These are phyloP conservation scores for Campylomormyrus numenius DNA, from an alignment of 2,113 vertebrate species.

Conservation along the genomic window DNA sequence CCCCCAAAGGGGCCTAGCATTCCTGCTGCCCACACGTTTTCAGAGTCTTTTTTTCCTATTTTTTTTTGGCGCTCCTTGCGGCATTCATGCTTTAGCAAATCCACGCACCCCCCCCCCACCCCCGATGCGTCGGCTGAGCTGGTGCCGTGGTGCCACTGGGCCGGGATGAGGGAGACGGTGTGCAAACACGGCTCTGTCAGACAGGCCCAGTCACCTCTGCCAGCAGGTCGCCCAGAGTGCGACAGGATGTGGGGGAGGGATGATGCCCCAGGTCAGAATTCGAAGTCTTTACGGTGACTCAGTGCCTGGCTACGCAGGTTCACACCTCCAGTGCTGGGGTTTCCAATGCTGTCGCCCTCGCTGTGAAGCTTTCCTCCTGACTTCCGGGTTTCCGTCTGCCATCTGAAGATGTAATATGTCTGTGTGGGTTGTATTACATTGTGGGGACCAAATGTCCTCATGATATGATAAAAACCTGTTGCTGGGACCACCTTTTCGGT, in stretches of 20 bases:
- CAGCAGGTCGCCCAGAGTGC: not conserved
- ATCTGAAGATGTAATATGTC: not conserved
- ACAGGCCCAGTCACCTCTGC: not conserved
- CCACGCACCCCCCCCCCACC: slow-evolving; percentile 10
- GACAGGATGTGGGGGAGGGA: not conserved
- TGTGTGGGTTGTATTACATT: not conserved
- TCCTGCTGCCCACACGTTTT: slow-evolving; percentile 38
- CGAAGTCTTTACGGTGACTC: not conserved
- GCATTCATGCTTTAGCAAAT: slow-evolving; percentile 25
- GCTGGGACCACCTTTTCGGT: too few relatives aligned
- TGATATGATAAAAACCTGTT: too few relatives aligned
- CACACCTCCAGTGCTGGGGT: not conserved
- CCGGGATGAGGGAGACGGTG: not conserved
- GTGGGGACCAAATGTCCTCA: too few relatives aligned
- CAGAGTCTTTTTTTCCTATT: slow-evolving; percentile 15
- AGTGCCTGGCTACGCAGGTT: not conserved
- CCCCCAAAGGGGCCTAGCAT: slow-evolving; percentile 34
- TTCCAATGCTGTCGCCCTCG: too few relatives aligned
- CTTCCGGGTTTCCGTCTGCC: not conserved
- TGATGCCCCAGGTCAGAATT: not conserved
- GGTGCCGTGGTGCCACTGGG: not conserved
- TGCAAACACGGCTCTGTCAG: not conserved
- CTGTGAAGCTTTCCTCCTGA: not conserved
- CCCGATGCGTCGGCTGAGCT: not conserved
- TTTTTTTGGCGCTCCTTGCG: not conserved